Evolutionary conservation across 2,888 invertebrate species (phyloP), one percentile per base, ranked within the genome.

Genomic region (Clunio marinus): DNA sequence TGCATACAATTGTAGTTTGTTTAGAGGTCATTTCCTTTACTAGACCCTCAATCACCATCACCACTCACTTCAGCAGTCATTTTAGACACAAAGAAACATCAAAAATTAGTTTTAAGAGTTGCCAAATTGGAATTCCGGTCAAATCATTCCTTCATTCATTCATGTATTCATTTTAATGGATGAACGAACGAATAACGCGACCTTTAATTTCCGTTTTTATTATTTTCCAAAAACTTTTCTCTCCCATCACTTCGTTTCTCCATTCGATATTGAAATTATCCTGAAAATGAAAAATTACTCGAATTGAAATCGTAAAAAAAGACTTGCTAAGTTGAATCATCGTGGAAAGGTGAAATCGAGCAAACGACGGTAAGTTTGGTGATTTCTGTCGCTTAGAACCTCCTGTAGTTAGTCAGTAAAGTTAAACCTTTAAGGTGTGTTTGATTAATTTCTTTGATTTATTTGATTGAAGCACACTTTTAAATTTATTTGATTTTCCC

Each of bases 281-380:
- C n/a, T 35, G 15, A 17, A 35, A 62, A 8, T 24, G 15, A 63
- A 63, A 45, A 24, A 41, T 15, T 51, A 22, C 66, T 28, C 35
- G 35, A 24, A 20, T 15, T 13, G 24, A 55, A 55, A 25, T n/a
- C n/a, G n/a, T n/a, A n/a, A n/a, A n/a, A n/a, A 66, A 45, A 66
- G 66, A 35, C 35, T 66, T n/a, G 66, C 66, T 35, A 66, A 66
- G 55, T 58, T 58, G 45, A 68, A 68, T 20, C 35, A 68, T 8
- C 58, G 68, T 27, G 68, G 68, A 28, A 68, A 68, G 13, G 13
- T 68, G 17, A 68, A 68, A 41, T 68, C 68, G 20, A 68, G 68
- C 27, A 68, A 68, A 57, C 35, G 20, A 68, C 68, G 68, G 68
- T 68, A 58, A 68, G 68, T 58, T 37, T n/a, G 20, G n/a, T 35